A percentile compares a stretch with the other conserved stretches of the same genome.
These are phyloP conservation scores for Masnerella sp. DNA, from an alignment of 2,888 invertebrate genomes.

Conservation along the genomic window DNA sequence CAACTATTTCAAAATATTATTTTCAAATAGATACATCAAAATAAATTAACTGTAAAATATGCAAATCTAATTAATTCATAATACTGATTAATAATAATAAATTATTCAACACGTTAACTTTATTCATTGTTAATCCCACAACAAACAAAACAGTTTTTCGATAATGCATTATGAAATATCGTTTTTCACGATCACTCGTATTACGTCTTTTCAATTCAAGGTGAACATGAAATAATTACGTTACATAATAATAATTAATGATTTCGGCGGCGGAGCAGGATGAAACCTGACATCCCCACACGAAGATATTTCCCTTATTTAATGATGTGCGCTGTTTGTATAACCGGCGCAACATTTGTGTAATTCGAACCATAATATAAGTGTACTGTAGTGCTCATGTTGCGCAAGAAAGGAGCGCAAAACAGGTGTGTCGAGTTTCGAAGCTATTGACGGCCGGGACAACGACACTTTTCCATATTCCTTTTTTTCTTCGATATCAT, in stretches of 20 bases:
- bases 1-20: too few relatives aligned
- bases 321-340: constrained; percentile 42
- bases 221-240: too few relatives aligned
- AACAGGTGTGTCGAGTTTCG: constrained; percentile 59
- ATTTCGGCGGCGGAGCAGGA: constrained; percentile 20
- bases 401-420: constrained; percentile 53
- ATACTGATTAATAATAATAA: too few relatives aligned
- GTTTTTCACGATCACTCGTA: not conserved
- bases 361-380: constrained; percentile 39
- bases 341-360: constrained; percentile 45
- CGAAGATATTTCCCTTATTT: constrained; percentile 47
- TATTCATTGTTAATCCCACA: too few relatives aligned
- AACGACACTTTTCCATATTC: constrained; percentile 29
- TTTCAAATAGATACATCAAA: too few relatives aligned
- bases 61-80: too few relatives aligned
- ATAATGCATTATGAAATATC: not conserved
- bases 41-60: too few relatives aligned
- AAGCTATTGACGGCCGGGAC: constrained; percentile 43
- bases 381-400: constrained; percentile 40
- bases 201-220: not conserved
- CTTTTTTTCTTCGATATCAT: constrained; percentile 3
- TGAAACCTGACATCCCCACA: constrained; percentile 22
- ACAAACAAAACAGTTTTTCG: too few relatives aligned
- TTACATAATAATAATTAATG: constrained; percentile 40
- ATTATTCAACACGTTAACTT: too few relatives aligned